A percentile compares a stretch with the other conserved stretches of the same genome.
Conservation (phyloP, 2,797 vertebrate genomes). For the Alexandromys oeconomus region DNA sequence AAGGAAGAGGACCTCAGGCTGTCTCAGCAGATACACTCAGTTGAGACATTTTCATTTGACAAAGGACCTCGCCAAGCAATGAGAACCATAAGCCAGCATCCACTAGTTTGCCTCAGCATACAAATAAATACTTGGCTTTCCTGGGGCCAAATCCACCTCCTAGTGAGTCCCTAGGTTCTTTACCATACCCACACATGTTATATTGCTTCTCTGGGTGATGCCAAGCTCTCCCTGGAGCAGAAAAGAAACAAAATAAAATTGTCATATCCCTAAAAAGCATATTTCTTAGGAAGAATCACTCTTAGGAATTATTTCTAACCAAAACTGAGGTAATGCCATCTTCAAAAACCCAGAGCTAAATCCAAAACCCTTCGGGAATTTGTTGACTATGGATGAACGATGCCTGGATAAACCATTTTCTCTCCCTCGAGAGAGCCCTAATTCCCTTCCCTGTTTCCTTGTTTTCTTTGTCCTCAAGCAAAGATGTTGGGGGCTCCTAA, state of each 20-base stretch:
- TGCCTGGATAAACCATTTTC: slow-evolving; percentile 38
- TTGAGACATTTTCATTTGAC: slow-evolving; percentile 63
- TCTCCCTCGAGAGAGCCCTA: slow-evolving; percentile 30
- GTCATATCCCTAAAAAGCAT: neutral
- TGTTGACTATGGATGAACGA: slow-evolving; percentile 57
- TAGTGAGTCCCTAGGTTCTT: slow-evolving; percentile 51
- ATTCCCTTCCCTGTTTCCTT: neutral
- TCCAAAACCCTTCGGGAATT: slow-evolving; percentile 57
- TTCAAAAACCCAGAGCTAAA: slow-evolving; percentile 35
- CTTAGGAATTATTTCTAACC: slow-evolving; percentile 46
- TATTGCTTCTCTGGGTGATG: slow-evolving; percentile 61
- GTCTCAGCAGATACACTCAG: slow-evolving; percentile 49
- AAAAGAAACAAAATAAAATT: slow-evolving; percentile 63
- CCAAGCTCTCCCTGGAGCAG: slow-evolving; percentile 53
- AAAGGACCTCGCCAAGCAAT: slow-evolving; percentile 59
- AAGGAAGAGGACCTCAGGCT: neutral
- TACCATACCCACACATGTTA: slow-evolving; percentile 10
- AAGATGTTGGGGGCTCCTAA: neutral
- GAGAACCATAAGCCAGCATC: slow-evolving; percentile 66
- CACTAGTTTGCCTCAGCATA: slow-evolving; percentile 45
- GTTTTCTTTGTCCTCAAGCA: neutral
- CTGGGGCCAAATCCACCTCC: slow-evolving; percentile 10
- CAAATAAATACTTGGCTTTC: slow-evolving; percentile 69
- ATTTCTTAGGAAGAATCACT: slow-evolving; percentile 40
- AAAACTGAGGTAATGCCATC: slow-evolving; percentile 34